A percentile compares a stretch with the other conserved stretches of the same genome.
Evolutionary conservation across 2,888 invertebrate species (phyloP).

Genomic region (Platynereis dumerilii): DNA sequence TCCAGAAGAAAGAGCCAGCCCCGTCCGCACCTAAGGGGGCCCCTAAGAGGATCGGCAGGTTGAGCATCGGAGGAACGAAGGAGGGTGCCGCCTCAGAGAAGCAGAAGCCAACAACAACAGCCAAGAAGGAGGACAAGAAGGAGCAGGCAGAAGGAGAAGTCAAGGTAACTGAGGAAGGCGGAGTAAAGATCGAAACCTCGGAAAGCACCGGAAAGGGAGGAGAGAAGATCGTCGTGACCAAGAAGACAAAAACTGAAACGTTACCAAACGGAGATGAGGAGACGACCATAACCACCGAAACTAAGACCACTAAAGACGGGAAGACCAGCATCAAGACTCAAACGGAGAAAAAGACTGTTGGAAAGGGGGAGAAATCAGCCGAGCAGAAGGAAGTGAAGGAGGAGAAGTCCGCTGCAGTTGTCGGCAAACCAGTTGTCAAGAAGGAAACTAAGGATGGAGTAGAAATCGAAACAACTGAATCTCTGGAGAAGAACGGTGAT

Average conservation of each 20-base stretch:
- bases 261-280: no score
- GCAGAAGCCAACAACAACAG: not conserved
- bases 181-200: not conserved
- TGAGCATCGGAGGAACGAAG: not conserved
- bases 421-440: not conserved
- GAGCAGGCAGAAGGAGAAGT: no score
- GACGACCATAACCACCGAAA: no score
- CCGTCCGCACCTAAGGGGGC: not conserved
- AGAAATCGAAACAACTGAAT: not conserved
- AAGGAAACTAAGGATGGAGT: not conserved
- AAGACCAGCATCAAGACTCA: not conserved
- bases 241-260: no score
- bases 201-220: not conserved
- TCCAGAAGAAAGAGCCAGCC: slow-evolving; percentile 11
- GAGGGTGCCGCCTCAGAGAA: not conserved
- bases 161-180: no score
- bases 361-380: not conserved
- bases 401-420: no score
- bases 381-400: not conserved
- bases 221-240: not conserved
- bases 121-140: not conserved
- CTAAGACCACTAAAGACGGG: no score
- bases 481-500: not conserved
- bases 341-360: not conserved
- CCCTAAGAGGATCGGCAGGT: not conserved